phyloP scores from a whole-genome alignment of 2,113 vertebrate genomes.

The Chloropsis hardwickii region DNA sequence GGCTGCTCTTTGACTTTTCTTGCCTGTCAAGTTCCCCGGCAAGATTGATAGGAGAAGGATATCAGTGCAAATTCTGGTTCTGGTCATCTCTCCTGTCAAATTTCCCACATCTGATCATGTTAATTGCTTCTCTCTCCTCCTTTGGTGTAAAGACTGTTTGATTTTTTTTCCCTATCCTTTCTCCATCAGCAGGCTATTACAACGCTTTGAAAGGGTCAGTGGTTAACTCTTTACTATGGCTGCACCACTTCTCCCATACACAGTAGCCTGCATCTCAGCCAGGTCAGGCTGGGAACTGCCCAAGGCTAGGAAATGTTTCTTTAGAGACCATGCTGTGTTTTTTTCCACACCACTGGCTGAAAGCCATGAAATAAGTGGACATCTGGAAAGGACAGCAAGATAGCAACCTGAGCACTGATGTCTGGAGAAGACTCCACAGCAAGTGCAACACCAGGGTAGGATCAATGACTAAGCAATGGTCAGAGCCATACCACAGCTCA shows the following conservation, averaged over 20 bases:
- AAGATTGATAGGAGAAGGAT: conserved; percentile 14
- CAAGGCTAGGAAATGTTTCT: background rate
- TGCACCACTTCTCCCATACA: background rate
- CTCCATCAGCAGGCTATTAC: background rate
- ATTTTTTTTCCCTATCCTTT: background rate
- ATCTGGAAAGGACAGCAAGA: background rate
- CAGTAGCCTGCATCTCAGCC: background rate
- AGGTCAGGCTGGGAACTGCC: background rate
- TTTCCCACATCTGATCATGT: background rate
- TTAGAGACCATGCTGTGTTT: background rate
- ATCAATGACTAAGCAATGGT: background rate
- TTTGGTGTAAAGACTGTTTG: conserved; percentile 28
- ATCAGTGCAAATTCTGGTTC: background rate
- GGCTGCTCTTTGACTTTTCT: background rate
- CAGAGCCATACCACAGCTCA: background rate
- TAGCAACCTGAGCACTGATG: background rate
- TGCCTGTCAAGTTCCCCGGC: background rate
- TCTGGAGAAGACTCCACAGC: background rate
- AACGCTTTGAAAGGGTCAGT: background rate
- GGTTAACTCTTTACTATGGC: background rate
- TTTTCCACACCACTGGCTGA: background rate
- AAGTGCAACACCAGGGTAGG: background rate
- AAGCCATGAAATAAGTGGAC: background rate
- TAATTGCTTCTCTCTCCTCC: background rate
- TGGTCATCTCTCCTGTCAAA: background rate